Conservation (phyloP, 2,888 invertebrate species). For the Sarcophaga variegata region DNA sequence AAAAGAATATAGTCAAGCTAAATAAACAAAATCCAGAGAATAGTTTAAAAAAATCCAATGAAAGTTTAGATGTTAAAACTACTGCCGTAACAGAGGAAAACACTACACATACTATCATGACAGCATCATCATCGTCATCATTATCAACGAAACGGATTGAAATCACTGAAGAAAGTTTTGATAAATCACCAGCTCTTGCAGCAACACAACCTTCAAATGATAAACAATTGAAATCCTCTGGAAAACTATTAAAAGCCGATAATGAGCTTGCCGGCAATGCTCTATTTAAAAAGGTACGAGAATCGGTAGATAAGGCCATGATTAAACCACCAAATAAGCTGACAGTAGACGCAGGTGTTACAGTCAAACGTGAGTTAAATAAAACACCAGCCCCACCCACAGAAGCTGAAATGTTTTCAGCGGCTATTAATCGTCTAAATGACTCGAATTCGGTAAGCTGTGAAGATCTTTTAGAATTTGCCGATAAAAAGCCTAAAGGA, state of each 20-base stretch:
- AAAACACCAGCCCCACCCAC: conserved; percentile 67
- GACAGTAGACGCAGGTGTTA: neutral
- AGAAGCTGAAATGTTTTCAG: conserved; percentile 77
- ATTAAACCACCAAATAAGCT: conserved; percentile 46
- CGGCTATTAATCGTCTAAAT: conserved; percentile 76
- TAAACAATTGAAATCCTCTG: conserved; percentile 17
- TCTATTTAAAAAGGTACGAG: conserved; percentile 81
- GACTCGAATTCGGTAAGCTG: conserved; percentile 92
- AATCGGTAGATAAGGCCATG: conserved; percentile 80
- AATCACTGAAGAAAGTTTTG: conserved; percentile 64
- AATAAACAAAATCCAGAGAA: conserved; percentile 57
- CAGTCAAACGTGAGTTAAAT: conserved; percentile 22
- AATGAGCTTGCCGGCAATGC: conserved; percentile 81
- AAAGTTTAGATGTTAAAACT: conserved; percentile 56
- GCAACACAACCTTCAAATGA: conserved; percentile 7
- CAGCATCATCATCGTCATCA: too few species aligned
- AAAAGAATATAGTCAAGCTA: conserved; percentile 72
- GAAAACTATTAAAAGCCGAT: conserved; percentile 48
- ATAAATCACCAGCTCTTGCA: conserved; percentile 17
- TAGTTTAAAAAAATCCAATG: conserved; percentile 52
- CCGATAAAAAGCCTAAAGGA: conserved; percentile 91
- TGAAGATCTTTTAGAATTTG: conserved; percentile 94
- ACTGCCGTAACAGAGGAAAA: conserved; percentile 5
- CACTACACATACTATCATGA: neutral
- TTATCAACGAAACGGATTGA: conserved; percentile 14